Conservation (phyloP, 2,888 invertebrate species). For the Ormyrus rosae region DNA sequence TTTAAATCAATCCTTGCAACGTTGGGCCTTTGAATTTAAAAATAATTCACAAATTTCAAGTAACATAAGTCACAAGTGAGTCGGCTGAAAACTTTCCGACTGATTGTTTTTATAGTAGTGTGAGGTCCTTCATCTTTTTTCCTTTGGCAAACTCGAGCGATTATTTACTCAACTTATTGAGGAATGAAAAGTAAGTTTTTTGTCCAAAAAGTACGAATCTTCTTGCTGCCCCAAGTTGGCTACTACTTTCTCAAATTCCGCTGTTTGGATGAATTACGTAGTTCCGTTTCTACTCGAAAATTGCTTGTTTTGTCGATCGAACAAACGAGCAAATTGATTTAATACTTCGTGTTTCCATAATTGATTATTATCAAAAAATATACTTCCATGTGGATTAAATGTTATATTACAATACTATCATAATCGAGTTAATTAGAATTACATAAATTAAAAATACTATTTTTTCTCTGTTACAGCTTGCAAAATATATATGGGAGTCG, state of each 20-base stretch:
- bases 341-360: too few relatives aligned
- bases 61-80: neutral
- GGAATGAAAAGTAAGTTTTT: slow-evolving; percentile 20
- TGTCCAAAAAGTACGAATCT: neutral
- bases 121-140: neutral
- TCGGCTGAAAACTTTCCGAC: slow-evolving; percentile 7
- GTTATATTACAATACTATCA: neutral
- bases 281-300: neutral
- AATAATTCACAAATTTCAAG: neutral
- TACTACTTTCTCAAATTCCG: neutral
- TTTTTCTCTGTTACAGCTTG: slow-evolving; percentile 78
- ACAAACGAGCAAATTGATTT: too few relatives aligned
- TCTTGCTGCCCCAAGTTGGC: neutral
- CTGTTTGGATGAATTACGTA: neutral
- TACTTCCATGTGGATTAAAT: neutral
- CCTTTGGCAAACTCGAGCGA: slow-evolving; percentile 18
- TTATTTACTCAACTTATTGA: slow-evolving; percentile 31
- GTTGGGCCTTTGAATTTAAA: too few relatives aligned
- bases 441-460: neutral
- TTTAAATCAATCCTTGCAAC: too few relatives aligned
- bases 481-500: slow-evolving; percentile 80
- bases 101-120: slow-evolving; percentile 15
- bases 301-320: neutral
- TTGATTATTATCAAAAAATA: too few relatives aligned
- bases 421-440: too few relatives aligned